Evolutionary conservation across 2,888 invertebrate genomes (phyloP).

Genomic region (Pachliopta kotzebuea): DNA sequence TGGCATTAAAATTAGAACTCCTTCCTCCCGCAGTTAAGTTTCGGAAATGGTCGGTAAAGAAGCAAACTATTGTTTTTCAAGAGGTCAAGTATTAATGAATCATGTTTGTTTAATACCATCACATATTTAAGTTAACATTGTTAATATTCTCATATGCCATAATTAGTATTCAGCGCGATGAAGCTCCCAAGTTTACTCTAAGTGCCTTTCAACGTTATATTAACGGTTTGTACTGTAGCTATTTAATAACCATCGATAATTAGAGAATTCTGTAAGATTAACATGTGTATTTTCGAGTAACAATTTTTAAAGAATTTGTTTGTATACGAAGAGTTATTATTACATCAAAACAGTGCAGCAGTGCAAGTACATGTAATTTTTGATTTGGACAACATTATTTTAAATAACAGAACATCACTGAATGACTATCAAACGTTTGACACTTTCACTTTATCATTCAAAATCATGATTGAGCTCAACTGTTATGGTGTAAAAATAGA

Average conservation of each 20-base stretch:
- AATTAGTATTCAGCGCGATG: not conserved
- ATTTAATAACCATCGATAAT: not conserved
- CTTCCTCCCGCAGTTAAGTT: slow-evolving; percentile 3
- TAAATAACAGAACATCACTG: no score
- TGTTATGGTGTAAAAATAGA: no score
- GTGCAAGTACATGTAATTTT: no score
- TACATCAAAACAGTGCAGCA: no score
- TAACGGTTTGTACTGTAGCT: not conserved
- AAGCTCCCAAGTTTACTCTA: not conserved
- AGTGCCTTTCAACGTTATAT: not conserved
- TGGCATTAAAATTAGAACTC: slow-evolving; percentile 20
- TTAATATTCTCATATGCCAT: slow-evolving; percentile 2
- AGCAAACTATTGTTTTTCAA: slow-evolving; percentile 11
- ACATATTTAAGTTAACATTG: slow-evolving; percentile 7
- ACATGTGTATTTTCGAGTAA: not conserved
- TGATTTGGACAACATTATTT: no score
- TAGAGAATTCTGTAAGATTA: not conserved
- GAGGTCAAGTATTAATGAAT: slow-evolving; percentile 17
- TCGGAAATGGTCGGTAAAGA: slow-evolving; percentile 18
- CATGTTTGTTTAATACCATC: not conserved
- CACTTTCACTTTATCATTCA: no score
- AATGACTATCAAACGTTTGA: no score
- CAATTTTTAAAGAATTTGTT: not conserved
- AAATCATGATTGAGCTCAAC: no score
- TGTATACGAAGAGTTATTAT: not conserved